Conservation (phyloP, 1,140 invertebrate species). For the Varroa destructor region DNA sequence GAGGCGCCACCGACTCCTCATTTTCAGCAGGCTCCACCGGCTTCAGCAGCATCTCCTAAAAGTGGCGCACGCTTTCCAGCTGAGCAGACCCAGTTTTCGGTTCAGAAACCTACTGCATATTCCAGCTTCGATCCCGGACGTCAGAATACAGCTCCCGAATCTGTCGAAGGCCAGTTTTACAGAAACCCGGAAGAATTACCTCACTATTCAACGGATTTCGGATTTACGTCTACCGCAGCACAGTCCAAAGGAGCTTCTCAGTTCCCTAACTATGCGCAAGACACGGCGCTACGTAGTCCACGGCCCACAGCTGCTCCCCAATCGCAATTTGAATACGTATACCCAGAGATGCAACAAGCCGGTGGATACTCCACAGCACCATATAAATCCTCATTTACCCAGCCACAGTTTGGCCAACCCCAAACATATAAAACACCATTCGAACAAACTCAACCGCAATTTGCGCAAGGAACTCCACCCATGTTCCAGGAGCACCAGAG, state of each 20-base stretch:
- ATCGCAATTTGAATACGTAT: slow-evolving; percentile 1
- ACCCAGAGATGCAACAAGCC: neutral
- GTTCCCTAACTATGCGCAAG: neutral
- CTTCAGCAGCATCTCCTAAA: neutral
- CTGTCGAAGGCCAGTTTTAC: slow-evolving; percentile 1
- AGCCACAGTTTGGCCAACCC: neutral
- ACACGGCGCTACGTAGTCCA: too few species aligned
- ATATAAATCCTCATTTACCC: neutral
- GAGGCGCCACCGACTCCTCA: neutral
- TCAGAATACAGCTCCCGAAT: neutral
- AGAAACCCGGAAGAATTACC: neutral
- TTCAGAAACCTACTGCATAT: neutral
- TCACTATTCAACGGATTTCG: neutral
- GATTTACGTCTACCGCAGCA: neutral
- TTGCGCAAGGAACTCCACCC: neutral
- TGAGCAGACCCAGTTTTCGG: too few species aligned
- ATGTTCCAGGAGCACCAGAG: neutral
- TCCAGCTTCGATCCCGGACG: slow-evolving; percentile 11
- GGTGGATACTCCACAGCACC: neutral
- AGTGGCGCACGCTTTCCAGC: neutral
- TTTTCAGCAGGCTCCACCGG: slow-evolving; percentile 3
- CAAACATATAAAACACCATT: neutral
- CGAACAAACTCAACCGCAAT: neutral
- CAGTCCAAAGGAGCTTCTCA: neutral
- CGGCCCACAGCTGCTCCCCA: neutral